Conservation (phyloP, 1,140 invertebrate genomes). For the Parapsyche elsis region DNA sequence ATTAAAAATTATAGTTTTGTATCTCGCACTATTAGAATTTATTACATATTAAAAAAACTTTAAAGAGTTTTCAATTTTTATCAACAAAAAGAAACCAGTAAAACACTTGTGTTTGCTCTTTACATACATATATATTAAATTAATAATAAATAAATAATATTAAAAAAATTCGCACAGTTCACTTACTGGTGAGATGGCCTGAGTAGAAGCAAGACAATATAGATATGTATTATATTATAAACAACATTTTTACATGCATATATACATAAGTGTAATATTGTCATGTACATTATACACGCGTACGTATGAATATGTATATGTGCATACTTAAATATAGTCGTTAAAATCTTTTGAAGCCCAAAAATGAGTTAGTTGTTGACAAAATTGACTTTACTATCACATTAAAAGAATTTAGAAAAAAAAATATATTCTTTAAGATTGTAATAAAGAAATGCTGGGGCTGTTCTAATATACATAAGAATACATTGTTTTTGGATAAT, state of each 20-base stretch:
- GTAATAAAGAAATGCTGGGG: background rate
- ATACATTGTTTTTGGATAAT: slow-evolving; percentile 33
- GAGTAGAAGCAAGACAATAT: slow-evolving; percentile 56
- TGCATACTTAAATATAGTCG: slow-evolving; percentile 48
- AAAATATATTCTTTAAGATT: slow-evolving; percentile 20
- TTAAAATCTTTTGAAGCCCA: slow-evolving; percentile 42
- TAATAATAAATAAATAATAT: slow-evolving; percentile 7
- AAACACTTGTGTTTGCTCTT: background rate
- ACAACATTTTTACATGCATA: slow-evolving; percentile 15
- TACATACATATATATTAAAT: slow-evolving; percentile 5
- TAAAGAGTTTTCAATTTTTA: background rate
- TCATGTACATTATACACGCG: background rate
- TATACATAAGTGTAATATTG: slow-evolving; percentile 1
- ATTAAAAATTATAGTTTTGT: slow-evolving; percentile 37
- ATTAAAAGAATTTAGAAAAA: slow-evolving; percentile 19
- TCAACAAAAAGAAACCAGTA: background rate
- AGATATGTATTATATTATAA: slow-evolving; percentile 52
- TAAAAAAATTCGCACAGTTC: slow-evolving; percentile 52
- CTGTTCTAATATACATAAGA: slow-evolving; percentile 10
- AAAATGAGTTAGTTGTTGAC: slow-evolving; percentile 18
- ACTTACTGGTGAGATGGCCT: slow-evolving; percentile 42
- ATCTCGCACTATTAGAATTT: slow-evolving; percentile 31
- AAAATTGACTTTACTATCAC: slow-evolving; percentile 28
- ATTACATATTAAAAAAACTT: background rate
- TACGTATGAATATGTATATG: slow-evolving; percentile 38